A percentile compares a stretch with the other conserved stretches of the same genome.
These are phyloP conservation scores for Drosophila quadrilineata DNA, from an alignment of 1,140 invertebrate species.

Conservation along the genomic window DNA sequence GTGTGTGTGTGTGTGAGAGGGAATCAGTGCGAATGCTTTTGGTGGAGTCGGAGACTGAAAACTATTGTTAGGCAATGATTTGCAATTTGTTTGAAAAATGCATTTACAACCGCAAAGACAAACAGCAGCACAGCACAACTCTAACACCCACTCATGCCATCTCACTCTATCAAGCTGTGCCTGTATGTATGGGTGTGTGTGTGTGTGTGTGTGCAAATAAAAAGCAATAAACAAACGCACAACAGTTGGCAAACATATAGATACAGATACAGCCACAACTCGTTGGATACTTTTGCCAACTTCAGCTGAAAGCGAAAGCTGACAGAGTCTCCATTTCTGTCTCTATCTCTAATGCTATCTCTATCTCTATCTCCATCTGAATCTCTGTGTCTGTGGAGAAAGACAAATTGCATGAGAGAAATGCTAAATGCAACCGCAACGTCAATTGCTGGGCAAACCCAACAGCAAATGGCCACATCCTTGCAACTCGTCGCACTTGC, in stretches of 20 bases:
- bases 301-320: constrained; percentile 51
- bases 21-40: constrained; percentile 39
- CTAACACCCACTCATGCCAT: not conserved
- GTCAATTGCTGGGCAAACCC: constrained; percentile 73
- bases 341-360: too few relatives aligned
- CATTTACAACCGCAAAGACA: constrained; percentile 73
- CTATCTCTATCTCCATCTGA: too few relatives aligned
- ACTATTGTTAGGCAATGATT: constrained; percentile 79
- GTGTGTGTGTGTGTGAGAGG: not conserved
- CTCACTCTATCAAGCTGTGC: not conserved
- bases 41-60: constrained; percentile 19
- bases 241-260: constrained; percentile 31
- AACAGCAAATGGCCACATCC: constrained; percentile 15
- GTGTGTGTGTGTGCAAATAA: constrained; percentile 52
- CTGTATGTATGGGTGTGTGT: not conserved
- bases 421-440: constrained; percentile 64
- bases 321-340: too few relatives aligned
- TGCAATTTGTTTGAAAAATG: constrained; percentile 79
- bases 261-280: constrained; percentile 23
- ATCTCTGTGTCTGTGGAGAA: not conserved
- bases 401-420: constrained; percentile 33
- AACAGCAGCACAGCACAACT: constrained; percentile 43
- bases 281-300: constrained; percentile 17
- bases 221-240: constrained; percentile 67
- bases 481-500: too few relatives aligned